phyloP scores from a whole-genome alignment of 2,797 vertebrate genomes.

The Coregonus sp. region DNA sequence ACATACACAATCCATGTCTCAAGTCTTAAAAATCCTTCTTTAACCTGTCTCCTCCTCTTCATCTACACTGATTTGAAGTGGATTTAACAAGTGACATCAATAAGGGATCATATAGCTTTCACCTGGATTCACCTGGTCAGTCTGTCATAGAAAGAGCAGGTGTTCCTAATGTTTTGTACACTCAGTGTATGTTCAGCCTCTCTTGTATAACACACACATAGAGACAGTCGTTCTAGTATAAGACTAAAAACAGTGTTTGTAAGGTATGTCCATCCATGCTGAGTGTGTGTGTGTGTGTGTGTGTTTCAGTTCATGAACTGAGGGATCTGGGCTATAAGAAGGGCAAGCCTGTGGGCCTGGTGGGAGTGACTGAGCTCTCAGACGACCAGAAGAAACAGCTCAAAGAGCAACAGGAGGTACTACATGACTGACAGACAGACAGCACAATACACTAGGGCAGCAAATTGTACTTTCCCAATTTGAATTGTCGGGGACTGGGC shows the following conservation, averaged over 20 bases:
- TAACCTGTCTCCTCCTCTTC: no score
- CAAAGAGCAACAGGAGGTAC: constrained; percentile 94
- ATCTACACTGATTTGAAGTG: no score
- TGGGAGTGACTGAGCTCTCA: constrained; percentile 91
- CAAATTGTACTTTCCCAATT: not conserved
- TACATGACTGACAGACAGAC: not conserved
- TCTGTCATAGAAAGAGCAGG: no score
- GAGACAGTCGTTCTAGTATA: not conserved
- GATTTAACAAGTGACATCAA: no score
- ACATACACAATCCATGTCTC: no score
- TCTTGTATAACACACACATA: no score
- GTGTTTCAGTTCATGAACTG: constrained; percentile 84
- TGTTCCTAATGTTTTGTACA: no score
- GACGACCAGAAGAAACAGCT: constrained; percentile 92
- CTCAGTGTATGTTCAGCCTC: no score
- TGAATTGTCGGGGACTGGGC: not conserved
- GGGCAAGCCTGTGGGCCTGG: constrained; percentile 88
- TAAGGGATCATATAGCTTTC: no score
- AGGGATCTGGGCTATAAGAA: constrained; percentile 91
- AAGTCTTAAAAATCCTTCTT: no score
- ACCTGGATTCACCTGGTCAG: no score
- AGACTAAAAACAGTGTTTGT: not conserved
- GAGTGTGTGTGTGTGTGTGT: not conserved
- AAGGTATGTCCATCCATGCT: not conserved
- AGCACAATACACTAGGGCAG: not conserved